Conservation (phyloP, 2,797 vertebrate genomes). For the Gymnothorax javanicus region DNA sequence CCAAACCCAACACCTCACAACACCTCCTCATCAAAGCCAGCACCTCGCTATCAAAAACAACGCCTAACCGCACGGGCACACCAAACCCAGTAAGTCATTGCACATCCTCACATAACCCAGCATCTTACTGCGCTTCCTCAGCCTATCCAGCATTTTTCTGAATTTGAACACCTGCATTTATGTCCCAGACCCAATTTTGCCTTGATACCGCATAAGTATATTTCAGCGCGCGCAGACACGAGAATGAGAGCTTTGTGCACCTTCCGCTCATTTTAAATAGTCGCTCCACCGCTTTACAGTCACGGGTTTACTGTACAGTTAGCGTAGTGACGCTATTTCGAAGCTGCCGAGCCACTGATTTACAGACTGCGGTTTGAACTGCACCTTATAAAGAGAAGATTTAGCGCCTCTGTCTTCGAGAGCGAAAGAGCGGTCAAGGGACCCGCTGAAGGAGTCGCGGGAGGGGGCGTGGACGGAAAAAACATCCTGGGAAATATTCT, state of each 20-base stretch:
- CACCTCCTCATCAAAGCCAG: too few species aligned
- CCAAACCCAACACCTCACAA: too few species aligned
- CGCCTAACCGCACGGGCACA: too few species aligned
- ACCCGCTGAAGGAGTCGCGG: neutral
- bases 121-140: neutral
- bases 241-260: neutral
- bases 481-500: slow-evolving; percentile 15
- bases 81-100: too few species aligned
- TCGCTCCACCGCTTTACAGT: neutral
- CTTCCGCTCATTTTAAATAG: neutral
- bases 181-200: neutral
- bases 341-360: neutral
- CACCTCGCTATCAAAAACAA: too few species aligned
- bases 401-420: neutral
- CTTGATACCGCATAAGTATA: neutral
- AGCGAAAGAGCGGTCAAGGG: neutral
- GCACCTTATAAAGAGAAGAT: neutral
- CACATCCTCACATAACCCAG: too few species aligned
- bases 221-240: neutral
- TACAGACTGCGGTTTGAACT: neutral
- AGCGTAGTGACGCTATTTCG: neutral
- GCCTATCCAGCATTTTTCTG: neutral
- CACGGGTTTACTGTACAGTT: neutral
- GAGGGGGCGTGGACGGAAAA: neutral
- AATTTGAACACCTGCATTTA: neutral